These are phyloP conservation scores for Dendrolimus kikuchii DNA, from an alignment of 1,140 invertebrate species.

Conservation along the genomic window DNA sequence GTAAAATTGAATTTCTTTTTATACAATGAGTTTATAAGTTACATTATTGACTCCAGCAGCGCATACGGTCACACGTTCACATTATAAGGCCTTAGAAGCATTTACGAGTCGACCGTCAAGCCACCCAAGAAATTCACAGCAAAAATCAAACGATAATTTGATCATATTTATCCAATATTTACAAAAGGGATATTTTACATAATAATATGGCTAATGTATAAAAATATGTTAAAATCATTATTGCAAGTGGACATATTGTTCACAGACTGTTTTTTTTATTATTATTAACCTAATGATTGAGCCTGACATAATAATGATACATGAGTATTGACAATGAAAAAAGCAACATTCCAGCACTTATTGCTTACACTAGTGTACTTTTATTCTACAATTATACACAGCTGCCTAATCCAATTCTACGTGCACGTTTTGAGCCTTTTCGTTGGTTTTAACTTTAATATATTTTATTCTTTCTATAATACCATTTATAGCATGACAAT, in stretches of 20 bases:
- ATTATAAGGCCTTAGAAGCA: background rate
- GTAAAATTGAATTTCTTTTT: too few species aligned
- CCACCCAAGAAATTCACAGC: background rate
- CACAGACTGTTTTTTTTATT: conserved; percentile 6
- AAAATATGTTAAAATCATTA: conserved; percentile 27
- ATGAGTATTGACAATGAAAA: conserved; percentile 61
- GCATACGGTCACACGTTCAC: background rate
- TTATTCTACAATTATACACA: conserved; percentile 10
- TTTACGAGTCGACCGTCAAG: too few species aligned
- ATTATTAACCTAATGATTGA: conserved; percentile 22
- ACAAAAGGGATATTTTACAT: conserved; percentile 23
- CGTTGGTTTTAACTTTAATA: conserved; percentile 19
- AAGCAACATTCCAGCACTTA: conserved; percentile 56
- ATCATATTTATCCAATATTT: conserved; percentile 23
- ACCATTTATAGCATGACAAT: too few species aligned
- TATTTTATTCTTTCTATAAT: too few species aligned
- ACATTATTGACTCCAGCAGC: too few species aligned
- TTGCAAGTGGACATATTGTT: conserved; percentile 31
- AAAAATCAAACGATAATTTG: conserved; percentile 4
- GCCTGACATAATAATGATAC: conserved; percentile 34
- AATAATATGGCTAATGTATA: conserved; percentile 24
- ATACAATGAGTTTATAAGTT: too few species aligned
- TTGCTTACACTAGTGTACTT: conserved; percentile 57
- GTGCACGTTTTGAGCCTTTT: conserved; percentile 13
- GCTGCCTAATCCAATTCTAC: conserved; percentile 24